Percentiles rank a stretch among this genome's conserved stretches.
phyloP scores from a whole-genome alignment of 2,888 invertebrate species.

The Hemaris fuciformis region DNA sequence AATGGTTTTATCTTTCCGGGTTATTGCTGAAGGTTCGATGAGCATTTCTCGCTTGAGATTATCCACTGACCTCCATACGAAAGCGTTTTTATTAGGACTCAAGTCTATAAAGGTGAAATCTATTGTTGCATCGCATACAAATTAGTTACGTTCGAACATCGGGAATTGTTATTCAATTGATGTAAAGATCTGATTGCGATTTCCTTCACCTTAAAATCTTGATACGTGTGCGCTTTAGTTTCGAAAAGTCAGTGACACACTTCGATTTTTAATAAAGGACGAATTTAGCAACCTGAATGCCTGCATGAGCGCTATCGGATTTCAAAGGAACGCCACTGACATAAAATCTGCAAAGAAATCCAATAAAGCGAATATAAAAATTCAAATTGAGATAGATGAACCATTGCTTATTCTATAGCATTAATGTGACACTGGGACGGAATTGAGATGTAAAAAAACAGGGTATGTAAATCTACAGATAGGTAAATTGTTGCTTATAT shows the following conservation, averaged over 20 bases:
- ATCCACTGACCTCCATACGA: not conserved
- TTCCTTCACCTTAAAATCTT: constrained; percentile 1
- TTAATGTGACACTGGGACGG: no score
- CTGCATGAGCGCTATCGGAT: not conserved
- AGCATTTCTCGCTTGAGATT: not conserved
- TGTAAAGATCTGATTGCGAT: constrained; percentile 8
- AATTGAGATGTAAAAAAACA: no score
- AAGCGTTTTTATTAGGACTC: not conserved
- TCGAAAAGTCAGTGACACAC: not conserved
- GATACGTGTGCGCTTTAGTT: constrained; percentile 2
- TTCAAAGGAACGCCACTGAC: not conserved
- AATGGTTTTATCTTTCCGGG: not conserved
- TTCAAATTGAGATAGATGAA: no score
- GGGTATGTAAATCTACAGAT: no score
- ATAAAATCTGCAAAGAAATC: no score
- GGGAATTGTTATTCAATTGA: constrained; percentile 1
- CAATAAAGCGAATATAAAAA: no score
- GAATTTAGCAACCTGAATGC: not conserved
- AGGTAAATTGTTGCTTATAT: no score
- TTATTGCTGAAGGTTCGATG: not conserved
- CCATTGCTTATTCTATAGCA: no score
- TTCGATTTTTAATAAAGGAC: not conserved
- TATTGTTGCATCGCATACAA: not conserved
- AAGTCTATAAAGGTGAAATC: not conserved
- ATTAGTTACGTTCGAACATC: not conserved